Percentiles rank a stretch among this genome's conserved stretches.
phyloP scores from a whole-genome alignment of 2,888 invertebrate genomes.

The Ceriagrion tenellum region DNA sequence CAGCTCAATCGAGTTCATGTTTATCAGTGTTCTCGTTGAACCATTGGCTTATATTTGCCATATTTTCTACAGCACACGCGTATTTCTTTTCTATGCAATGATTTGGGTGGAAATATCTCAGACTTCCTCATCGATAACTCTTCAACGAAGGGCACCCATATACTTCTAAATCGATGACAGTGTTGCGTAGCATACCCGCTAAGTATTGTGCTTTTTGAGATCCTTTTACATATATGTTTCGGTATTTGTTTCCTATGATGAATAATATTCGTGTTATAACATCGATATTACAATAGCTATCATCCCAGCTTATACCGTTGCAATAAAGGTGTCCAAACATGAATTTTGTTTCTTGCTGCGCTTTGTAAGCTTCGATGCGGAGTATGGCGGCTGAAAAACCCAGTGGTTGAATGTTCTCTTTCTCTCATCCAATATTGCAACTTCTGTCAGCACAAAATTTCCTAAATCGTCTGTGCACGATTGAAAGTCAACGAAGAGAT shows the following conservation, averaged over 20 bases:
- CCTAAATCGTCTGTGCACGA: neutral
- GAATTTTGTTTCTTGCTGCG: neutral
- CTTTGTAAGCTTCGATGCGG: neutral
- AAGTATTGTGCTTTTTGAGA: slow-evolving; percentile 15
- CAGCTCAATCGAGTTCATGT: neutral
- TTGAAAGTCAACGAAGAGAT: neutral
- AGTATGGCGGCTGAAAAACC: neutral
- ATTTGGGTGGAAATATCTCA: neutral
- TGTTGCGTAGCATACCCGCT: neutral
- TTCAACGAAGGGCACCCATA: neutral
- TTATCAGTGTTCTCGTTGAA: neutral
- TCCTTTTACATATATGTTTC: slow-evolving; percentile 20
- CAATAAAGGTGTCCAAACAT: neutral
- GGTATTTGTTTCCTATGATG: neutral
- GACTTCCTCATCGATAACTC: neutral
- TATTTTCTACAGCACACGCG: neutral
- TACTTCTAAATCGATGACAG: neutral
- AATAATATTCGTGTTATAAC: neutral
- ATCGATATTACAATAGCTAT: neutral
- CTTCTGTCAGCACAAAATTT: neutral
- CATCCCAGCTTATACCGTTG: slow-evolving; percentile 5
- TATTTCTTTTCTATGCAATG: neutral
- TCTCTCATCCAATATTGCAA: neutral
- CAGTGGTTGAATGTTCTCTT: neutral
- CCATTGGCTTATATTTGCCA: neutral